Evolutionary conservation across 2,113 vertebrate species (phyloP), one percentile per base, ranked within the genome.

Genomic region (Tetraodon nigroviridis): DNA sequence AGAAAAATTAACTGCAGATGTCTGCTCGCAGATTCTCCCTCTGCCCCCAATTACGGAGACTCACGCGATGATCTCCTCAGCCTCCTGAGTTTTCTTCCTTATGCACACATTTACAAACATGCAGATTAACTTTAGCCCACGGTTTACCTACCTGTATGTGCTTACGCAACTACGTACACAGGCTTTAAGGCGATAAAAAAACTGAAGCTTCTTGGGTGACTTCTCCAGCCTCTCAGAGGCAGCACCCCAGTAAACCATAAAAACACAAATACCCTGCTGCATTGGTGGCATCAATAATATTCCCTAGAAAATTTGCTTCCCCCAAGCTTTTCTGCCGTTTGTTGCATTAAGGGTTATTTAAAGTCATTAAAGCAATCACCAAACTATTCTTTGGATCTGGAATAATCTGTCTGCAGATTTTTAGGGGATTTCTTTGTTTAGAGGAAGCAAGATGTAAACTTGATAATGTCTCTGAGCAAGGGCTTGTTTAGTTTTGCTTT

Each of bases 1-100:
- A 27, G 24, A 77, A 91, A 88, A 93, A 94, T 90, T 89, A 91
- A 83, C 89, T 88, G 89, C 93, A 94, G 92, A 93, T 94, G 93
- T 93, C 71, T 83, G 88, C 88, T 67, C 62, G 68, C 87, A 84
- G 90, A 86, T 51, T 84, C 58, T 58, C 63, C 76, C 89, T 91
- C 92, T 92, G 92, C 86, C 85, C 87, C 89, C 92, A 92, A 93
- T 94, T 94, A 93, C 72, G 88, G 80, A 86, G 86, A 83, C 90
- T 91, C 91, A 93, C 87, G 90, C 91, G 73, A 92, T 86, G 87
- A 88, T 87, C 67, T 73, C 74, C 71, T 87, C 51, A 60, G 72
- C 19, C 61, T 22, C 62, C 52, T 24, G 53, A 74, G 53, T 29
- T 61, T 68, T 46, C 5, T 69, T 88, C 40, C 45, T 56, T 11